phyloP scores from a whole-genome alignment of 1,140 invertebrate species.

The Eubasilissa regina region DNA sequence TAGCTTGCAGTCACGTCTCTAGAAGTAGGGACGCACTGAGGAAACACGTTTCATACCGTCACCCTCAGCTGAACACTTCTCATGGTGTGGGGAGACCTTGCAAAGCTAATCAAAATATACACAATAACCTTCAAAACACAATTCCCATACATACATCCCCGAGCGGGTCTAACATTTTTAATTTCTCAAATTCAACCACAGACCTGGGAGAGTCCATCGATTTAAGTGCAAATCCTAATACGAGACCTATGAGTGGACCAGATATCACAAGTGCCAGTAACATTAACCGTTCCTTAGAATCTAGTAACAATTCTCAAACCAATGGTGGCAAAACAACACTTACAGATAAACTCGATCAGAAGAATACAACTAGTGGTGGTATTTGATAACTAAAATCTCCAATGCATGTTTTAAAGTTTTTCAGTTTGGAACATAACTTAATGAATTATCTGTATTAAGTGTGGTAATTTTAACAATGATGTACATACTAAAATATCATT shows the following conservation, averaged over 20 bases:
- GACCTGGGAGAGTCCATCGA: slow-evolving; percentile 42
- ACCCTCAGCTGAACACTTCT: slow-evolving; percentile 69
- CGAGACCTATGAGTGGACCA: slow-evolving; percentile 18
- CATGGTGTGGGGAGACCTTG: slow-evolving; percentile 58
- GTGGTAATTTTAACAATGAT: slow-evolving; percentile 32
- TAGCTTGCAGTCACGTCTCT: slow-evolving; percentile 88
- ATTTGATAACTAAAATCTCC: neutral
- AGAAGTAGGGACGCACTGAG: slow-evolving; percentile 87
- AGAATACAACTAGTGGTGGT: slow-evolving; percentile 9
- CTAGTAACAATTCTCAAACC: slow-evolving; percentile 20
- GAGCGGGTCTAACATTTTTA: slow-evolving; percentile 48
- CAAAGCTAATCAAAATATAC: slow-evolving; percentile 54
- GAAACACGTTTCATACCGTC: slow-evolving; percentile 90
- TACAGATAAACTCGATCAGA: slow-evolving; percentile 20
- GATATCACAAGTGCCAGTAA: slow-evolving; percentile 4
- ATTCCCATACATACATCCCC: slow-evolving; percentile 38
- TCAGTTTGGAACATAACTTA: slow-evolving; percentile 26
- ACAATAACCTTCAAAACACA: neutral
- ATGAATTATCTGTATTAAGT: slow-evolving; percentile 19
- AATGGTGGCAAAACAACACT: slow-evolving; percentile 24
- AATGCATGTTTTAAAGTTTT: slow-evolving; percentile 33
- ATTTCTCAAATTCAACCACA: slow-evolving; percentile 39
- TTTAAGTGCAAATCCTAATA: slow-evolving; percentile 34
- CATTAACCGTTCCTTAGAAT: neutral
- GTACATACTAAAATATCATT: neutral